Base-by-base conservation (phyloP, 2,888 invertebrate species). In the Polymixis flavicincta region DNA sequence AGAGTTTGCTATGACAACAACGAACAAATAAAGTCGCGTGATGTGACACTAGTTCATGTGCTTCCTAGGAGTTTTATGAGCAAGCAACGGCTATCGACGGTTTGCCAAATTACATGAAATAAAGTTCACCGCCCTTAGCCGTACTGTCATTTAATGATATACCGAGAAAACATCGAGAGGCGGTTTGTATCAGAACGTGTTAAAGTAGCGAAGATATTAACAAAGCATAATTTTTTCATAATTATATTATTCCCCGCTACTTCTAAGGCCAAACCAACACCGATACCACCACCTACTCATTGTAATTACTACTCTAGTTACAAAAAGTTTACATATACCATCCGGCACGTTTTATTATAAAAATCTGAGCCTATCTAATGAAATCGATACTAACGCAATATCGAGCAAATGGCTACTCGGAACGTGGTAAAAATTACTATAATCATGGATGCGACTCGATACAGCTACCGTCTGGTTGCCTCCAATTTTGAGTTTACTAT, bases 341-440 rank as follows among this genome's bases (percentile, higher is more conserved):
- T 88, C 88, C 87, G 85, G 87, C 73, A 83, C 87, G 78, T 83
- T 89, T 85, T 88, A 89, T 84, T 81, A 88, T 89, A 87, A 89
- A 89, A 87, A 88, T 85, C 86, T 76, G 69, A 67, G 84, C 83
- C 85, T 83, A 85, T 88, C 87, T 89, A 89, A 89, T 89, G 89
- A 89, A 89, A 89, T 89, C 89, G 89, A 89, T 89, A 89, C 88
- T 68, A 81, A 86, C 88, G 85, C 88, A 77, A 85, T 86, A 83
- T 87, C 82, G 66, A 81, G 86, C 82, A 89, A 89, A 88, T 88
- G 85, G 88, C 85, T 76, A 79, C 76, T 84, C 67, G 63, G 82
- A 75, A 72, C 78, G 74, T 74, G 71, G 78, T 73, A 66, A 78
- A 87, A 86, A 88, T 88, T 86, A 88, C 88, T 88, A 87, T 88